Conservation (phyloP, 1,140 invertebrate species). For the Sitobion miscanthi region DNA sequence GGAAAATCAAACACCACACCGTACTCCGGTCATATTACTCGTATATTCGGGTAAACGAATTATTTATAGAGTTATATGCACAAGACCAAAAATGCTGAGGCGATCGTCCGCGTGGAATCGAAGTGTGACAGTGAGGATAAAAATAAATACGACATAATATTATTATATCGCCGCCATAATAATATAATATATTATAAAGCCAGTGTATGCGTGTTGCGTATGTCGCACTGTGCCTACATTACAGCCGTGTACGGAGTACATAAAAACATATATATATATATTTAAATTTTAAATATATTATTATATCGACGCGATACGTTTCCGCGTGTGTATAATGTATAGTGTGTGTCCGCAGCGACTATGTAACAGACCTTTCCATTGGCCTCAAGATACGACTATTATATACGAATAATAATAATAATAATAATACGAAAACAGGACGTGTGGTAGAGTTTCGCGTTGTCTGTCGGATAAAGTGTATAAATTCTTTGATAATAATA, state of each 20-base stretch:
- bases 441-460: not conserved
- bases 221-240: not conserved
- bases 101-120: not conserved
- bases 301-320: conserved; percentile 1
- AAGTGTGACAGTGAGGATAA: not conserved
- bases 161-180: not conserved
- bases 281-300: conserved; percentile 3
- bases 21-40: not conserved
- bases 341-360: not conserved
- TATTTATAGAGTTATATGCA: no score
- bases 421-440: not conserved
- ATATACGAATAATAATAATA: conserved; percentile 22
- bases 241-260: not conserved
- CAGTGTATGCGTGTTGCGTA: not conserved
- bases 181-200: not conserved
- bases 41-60: not conserved
- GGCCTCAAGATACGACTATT: conserved; percentile 3
- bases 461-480: not conserved
- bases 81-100: no score
- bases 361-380: conserved; percentile 20
- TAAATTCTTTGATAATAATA: conserved; percentile 4
- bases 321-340: not conserved
- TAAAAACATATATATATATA: not conserved
- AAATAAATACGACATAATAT: not conserved
- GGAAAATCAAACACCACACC: not conserved